Evolutionary conservation across 2,797 vertebrate species (phyloP).

Genomic region (Acrossocheilus fasciatus): DNA sequence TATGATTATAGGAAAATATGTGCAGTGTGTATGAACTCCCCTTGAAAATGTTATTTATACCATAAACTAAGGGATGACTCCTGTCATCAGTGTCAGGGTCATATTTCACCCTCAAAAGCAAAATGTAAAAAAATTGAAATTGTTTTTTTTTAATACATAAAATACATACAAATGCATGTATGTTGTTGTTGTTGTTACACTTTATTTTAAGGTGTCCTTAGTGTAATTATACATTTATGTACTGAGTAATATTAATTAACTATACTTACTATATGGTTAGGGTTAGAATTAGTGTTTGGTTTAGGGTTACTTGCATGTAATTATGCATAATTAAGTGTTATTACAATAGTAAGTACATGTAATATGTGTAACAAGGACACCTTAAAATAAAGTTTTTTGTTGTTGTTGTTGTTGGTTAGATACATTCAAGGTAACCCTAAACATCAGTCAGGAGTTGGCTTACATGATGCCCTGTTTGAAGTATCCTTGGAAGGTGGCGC

Average conservation of each 20-base stretch:
- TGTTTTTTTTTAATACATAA: not conserved
- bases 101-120: not conserved
- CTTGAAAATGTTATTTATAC: not conserved
- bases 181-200: too few relatives aligned
- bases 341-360: too few relatives aligned
- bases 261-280: too few relatives aligned
- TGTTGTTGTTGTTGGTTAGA: not conserved
- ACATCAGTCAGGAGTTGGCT: constrained; percentile 45
- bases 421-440: not conserved
- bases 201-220: too few relatives aligned
- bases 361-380: too few relatives aligned
- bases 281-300: too few relatives aligned
- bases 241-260: too few relatives aligned
- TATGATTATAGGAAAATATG: not conserved
- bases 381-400: too few relatives aligned
- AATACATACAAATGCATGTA: not conserved
- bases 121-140: not conserved
- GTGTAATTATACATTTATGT: too few relatives aligned
- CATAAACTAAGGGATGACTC: not conserved
- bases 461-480: constrained; percentile 89
- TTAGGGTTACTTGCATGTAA: too few relatives aligned
- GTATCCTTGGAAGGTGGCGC: constrained; percentile 80
- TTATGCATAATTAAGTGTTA: too few relatives aligned
- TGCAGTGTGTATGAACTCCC: not conserved
- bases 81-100: too few relatives aligned